Evolutionary conservation across 2,888 invertebrate species (phyloP).

Genomic region (Ashinkailepas kermadecensis): DNA sequence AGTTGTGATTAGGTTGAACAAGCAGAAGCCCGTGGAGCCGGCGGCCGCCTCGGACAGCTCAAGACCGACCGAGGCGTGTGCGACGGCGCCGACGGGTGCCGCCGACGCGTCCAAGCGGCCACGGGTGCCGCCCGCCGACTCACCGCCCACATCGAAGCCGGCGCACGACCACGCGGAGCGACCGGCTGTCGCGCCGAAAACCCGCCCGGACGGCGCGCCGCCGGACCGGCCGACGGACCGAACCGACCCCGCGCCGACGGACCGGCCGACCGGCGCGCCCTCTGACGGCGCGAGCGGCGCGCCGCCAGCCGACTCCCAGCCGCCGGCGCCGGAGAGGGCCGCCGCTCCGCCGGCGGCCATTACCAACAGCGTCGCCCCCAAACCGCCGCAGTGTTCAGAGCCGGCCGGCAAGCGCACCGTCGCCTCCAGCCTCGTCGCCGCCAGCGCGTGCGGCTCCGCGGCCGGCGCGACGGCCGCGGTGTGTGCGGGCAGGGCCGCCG

Average conservation of each 20-base stretch:
- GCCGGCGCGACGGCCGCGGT: neutral
- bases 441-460: neutral
- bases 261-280: neutral
- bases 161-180: no score
- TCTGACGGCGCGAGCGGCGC: neutral
- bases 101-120: neutral
- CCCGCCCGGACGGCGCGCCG: neutral
- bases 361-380: neutral
- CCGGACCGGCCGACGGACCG: neutral
- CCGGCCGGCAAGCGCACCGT: neutral
- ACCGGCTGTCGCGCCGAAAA: neutral
- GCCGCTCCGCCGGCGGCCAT: neutral
- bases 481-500: no score
- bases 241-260: neutral
- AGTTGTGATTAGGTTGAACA: slow-evolving; percentile 3
- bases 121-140: neutral
- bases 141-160: neutral
- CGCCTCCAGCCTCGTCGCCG: neutral
- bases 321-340: neutral
- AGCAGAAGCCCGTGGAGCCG: neutral
- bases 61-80: neutral
- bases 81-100: neutral
- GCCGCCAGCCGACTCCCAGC: neutral
- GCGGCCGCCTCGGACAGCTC: slow-evolving; percentile 3
- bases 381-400: neutral